Evolutionary conservation across 2,888 invertebrate species (phyloP), one percentile per base, ranked within the genome.

Genomic region (Eurytoma californica): DNA sequence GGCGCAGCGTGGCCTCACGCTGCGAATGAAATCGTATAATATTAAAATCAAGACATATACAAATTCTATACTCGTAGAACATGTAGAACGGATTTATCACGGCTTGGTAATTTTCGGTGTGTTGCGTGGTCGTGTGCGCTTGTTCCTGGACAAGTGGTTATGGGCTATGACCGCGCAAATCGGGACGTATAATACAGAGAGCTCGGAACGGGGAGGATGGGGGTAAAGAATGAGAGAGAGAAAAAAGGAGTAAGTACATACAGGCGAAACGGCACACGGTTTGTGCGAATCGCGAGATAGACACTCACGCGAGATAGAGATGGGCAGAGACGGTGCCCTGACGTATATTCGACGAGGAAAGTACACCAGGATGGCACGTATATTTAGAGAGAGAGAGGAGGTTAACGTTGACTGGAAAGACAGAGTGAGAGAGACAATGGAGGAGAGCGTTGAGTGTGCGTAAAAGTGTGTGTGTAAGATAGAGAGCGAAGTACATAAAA

Each of bases 1-100:
- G 49, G 49, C 13, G 12, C n/a, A 13, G n/a, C 47, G 12, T 51
- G 61, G 72, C 72, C 69, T 78, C 83, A 81, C 66, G 70, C 80
- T 74, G 75, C 74, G 72, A 60, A 18, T 67, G 60, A 77, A 39
- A 79, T 82, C 69, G 72, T 79, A 65, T n/a, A 39, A 28, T 58
- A 77, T 74, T 58, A 77, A 82, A 83, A 74, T 81, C 79, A 79
- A 82, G 77, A 63, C 70, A 81, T 76, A 53, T 63, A 73, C 55
- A 74, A 73, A 73, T 73, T 79, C 57, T 53, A 74, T 60, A 73
- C 53, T 28, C 57, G 39, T 70, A 66, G 28, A 58, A 66, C 20
- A 69, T 61, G n/a, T n/a, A n/a, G n/a, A n/a, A n/a, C 24, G 51
- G 74, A 65, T 66, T 65, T 39, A 57, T 69, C 28, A 75, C 49